Conservation (phyloP, 2,888 invertebrate species). For the Folsomia candida region DNA sequence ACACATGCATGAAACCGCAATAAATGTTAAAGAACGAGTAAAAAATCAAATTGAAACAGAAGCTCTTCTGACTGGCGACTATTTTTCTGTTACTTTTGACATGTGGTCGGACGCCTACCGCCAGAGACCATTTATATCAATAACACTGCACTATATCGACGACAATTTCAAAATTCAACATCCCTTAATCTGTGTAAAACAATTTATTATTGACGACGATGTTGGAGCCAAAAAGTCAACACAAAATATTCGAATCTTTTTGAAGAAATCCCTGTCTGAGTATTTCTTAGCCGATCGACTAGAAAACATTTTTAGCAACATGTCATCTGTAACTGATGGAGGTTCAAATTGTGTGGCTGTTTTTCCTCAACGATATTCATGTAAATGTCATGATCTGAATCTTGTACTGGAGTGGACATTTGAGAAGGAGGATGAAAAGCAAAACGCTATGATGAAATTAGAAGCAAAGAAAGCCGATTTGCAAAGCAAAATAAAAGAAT, state of each 20-base stretch:
- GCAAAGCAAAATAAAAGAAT: too few species aligned
- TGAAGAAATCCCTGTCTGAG: background rate
- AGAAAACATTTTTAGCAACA: background rate
- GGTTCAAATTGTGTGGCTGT: slow-evolving; percentile 16
- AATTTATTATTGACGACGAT: too few species aligned
- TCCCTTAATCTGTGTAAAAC: background rate
- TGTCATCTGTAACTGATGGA: slow-evolving; percentile 19
- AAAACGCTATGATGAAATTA: too few species aligned
- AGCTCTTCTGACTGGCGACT: background rate
- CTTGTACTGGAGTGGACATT: background rate
- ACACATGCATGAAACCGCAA: background rate
- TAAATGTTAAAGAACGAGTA: background rate
- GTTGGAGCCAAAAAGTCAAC: slow-evolving; percentile 13
- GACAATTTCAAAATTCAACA: background rate
- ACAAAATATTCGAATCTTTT: slow-evolving; percentile 6
- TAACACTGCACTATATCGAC: slow-evolving; percentile 14
- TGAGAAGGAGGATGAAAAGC: too few species aligned
- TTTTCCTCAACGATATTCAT: slow-evolving; percentile 1
- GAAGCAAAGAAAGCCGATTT: too few species aligned
- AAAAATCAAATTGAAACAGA: background rate
- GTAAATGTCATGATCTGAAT: slow-evolving; percentile 12
- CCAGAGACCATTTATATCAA: slow-evolving; percentile 12
- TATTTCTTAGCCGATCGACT: slow-evolving; percentile 4
- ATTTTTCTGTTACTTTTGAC: slow-evolving; percentile 11
- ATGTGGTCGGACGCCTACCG: slow-evolving; percentile 21